These are phyloP conservation scores for Drosophila antonietae DNA, from an alignment of 2,888 invertebrate genomes.

Conservation along the genomic window DNA sequence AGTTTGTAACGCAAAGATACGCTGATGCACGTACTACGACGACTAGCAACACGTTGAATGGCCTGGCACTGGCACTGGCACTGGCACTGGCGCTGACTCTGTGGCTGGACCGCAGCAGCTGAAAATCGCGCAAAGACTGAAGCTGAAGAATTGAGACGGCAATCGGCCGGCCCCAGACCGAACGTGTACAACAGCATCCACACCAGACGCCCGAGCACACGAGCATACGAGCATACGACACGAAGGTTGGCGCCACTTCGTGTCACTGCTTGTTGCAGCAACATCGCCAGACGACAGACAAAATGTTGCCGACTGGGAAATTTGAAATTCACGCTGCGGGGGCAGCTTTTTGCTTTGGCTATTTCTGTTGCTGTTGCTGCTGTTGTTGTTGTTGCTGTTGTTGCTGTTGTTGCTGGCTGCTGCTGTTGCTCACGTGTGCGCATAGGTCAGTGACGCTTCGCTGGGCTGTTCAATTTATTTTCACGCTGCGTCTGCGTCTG, in stretches of 20 bases:
- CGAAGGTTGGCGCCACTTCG: constrained; percentile 30
- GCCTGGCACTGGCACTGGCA: not conserved
- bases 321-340: constrained; percentile 56
- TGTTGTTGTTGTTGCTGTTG: constrained; percentile 12
- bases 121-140: constrained; percentile 84
- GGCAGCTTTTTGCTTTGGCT: constrained; percentile 49
- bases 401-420: constrained; percentile 29
- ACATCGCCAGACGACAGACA: constrained; percentile 50
- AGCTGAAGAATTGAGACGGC: constrained; percentile 43
- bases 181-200: constrained; percentile 41
- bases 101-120: constrained; percentile 74
- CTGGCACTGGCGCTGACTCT: not conserved
- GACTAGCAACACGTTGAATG: constrained; percentile 18
- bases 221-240: not conserved
- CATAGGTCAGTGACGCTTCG: constrained; percentile 75
- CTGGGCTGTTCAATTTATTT: constrained; percentile 62
- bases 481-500: constrained; percentile 64
- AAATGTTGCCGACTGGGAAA: constrained; percentile 65
- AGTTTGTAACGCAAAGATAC: constrained; percentile 3
- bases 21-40: constrained; percentile 21
- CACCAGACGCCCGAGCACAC: constrained; percentile 4
- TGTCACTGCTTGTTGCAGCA: constrained; percentile 60
- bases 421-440: constrained; percentile 60
- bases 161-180: constrained; percentile 14
- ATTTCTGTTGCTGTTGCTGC: constrained; percentile 35